Conservation (phyloP, 2,113 vertebrate genomes). For the Silurus asotus region DNA sequence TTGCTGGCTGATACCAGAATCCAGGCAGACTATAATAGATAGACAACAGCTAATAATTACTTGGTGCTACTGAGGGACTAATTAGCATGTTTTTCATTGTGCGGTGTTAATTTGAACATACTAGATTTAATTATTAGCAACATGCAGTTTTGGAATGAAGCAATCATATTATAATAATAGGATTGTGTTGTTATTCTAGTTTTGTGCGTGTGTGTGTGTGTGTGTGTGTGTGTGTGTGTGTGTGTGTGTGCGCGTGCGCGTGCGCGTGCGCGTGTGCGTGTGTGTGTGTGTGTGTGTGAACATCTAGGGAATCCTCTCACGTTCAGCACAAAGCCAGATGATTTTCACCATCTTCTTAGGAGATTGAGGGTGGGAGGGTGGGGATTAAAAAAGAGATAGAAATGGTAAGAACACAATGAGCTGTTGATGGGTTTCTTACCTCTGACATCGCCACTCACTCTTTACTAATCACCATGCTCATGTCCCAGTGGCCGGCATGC, state of each 20-base stretch:
- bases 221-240: too few relatives aligned
- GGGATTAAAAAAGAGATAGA: constrained; percentile 21
- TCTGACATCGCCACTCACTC: constrained; percentile 50
- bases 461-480: constrained; percentile 41
- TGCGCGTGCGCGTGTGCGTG: constrained; percentile 4
- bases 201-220: background rate
- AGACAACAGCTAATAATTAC: constrained; percentile 1
- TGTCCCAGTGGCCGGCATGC: constrained; percentile 31
- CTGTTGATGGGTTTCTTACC: constrained; percentile 51
- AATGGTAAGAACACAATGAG: constrained; percentile 47
- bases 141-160: background rate
- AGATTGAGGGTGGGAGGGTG: constrained; percentile 25
- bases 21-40: background rate
- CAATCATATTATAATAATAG: constrained; percentile 2
- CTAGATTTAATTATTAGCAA: background rate
- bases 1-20: background rate
- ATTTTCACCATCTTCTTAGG: constrained; percentile 29
- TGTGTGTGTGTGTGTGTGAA: constrained; percentile 28
- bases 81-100: constrained; percentile 4
- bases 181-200: background rate
- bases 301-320: constrained; percentile 33
- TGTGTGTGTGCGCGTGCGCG: background rate
- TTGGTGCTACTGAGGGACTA: background rate
- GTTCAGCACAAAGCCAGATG: constrained; percentile 32
- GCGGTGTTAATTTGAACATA: background rate